Base-by-base conservation (phyloP, 2,888 invertebrate species). In the Troides oblongomaculatus region DNA sequence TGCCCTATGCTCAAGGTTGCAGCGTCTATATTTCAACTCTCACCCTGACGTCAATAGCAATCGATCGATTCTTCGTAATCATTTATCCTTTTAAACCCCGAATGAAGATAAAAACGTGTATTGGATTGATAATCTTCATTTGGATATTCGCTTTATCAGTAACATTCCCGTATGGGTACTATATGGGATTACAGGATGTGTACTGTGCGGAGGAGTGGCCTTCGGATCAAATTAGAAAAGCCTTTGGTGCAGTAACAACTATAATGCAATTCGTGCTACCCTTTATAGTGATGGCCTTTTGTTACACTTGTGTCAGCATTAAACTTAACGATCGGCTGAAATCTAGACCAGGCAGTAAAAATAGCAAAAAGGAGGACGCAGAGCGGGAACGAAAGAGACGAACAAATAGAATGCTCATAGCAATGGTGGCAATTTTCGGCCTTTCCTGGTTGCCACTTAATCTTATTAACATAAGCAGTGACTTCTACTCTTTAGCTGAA, bases 21-120 rank as follows among this genome's bases (percentile, higher is more conserved):
- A 96, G 97, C 81, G 97, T 98, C 61, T 98, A 98, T 89, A 97
- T 98, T 74, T 97, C 97, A 43, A 97, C 97, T 0, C 91, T 98
- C 70, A 98, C 98, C 0, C 93, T 98, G 30, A 97, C 97, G n/a
- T 96, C 97, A 43, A 98, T 98, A 77, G 98, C 98, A 6, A 95
- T 98, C 74, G 98, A 98, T 86, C 94, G 98, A 73, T 98, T 96
- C 87, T 96, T 97, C 81, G 97, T 98, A 69, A 98, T 98, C 77
- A 95, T 97, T 72, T 96, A 97, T 80, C 97, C 98, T 0, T 97
- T 97, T 86, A 93, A 95, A 79, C 97, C 96, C 2, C 93, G 97
- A 30, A 97, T 97, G 96, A 95, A 95, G 86, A 93, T 96, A 70
- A 93, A 94, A 73, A 95, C 95, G 2, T 98, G 97, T 83, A 91